phyloP scores from a whole-genome alignment of 2,113 vertebrate species.

The Isichthys henryi region DNA sequence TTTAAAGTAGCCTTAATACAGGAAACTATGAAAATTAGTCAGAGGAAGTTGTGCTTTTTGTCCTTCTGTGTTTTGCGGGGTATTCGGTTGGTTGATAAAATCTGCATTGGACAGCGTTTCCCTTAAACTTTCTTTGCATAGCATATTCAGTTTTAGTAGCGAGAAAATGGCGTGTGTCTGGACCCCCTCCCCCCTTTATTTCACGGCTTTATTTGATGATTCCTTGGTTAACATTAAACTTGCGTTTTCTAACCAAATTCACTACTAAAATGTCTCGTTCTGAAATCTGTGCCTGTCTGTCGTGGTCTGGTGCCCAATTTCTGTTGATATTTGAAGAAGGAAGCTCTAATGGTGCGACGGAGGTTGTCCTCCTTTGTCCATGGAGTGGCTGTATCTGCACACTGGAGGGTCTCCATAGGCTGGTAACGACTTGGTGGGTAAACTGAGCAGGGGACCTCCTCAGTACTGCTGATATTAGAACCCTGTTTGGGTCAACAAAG shows the following conservation, averaged over 20 bases:
- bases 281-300: not conserved
- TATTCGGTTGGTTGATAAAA: not conserved
- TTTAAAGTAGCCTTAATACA: not conserved
- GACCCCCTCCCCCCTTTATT: not conserved
- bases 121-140: not conserved
- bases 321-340: not conserved
- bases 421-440: not conserved
- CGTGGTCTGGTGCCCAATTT: not conserved
- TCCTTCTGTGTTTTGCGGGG: not conserved
- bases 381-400: not conserved
- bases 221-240: conserved; percentile 7
- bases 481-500: not conserved
- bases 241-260: conserved; percentile 5
- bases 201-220: conserved; percentile 3
- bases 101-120: not conserved
- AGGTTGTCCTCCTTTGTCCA: not conserved
- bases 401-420: not conserved
- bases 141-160: not conserved
- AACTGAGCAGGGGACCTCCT: not conserved
- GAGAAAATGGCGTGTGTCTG: not conserved
- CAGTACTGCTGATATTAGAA: not conserved
- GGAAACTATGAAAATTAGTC: not conserved
- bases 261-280: not conserved
- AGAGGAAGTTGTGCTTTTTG: not conserved
- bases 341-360: not conserved